Evolutionary conservation across 2,797 vertebrate genomes (phyloP), one percentile per base, ranked within the genome.

Genomic region (Tinamus major): DNA sequence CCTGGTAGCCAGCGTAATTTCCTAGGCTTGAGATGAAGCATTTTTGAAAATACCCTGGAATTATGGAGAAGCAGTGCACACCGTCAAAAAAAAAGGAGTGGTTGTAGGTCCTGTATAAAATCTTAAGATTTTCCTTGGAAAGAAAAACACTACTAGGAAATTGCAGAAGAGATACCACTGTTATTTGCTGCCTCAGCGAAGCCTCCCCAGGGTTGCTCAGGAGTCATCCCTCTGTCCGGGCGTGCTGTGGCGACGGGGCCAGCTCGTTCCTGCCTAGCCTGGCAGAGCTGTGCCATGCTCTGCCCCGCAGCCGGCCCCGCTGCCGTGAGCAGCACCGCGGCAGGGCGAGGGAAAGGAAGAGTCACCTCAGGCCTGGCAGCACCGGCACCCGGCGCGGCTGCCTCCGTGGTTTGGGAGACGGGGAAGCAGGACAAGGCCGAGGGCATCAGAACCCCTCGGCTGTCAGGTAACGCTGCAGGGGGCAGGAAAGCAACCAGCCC

Each of bases 1-100:
- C 72, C 92, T 95, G 94, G 75, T 93, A 88, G 94, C 79, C 94
- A 65, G 62, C 78, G 37, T 96, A 85, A 97, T 97, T 97, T 96
- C 76, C 94, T 94, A 79, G 92, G 49, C 86, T 92, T 92, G 37
- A 90, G 61, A 71, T 72, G 33, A 13, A 78, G 77, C 74, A 42
- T 63, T 92, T 90, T 81, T 78, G 41, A 86, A 87, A 90, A 75
- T 85, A 59, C 19, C 39, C 33, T 67, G 68, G 35, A 9, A 4
- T 87, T 61, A 18, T 80, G 41, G 24, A 62, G 55, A 69, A 82
- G 63, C 79, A 78, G 39, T 15, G 56, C 55, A 23, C 44, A 56
- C 3, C 58, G 53, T 42, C 23, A 26, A 55, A 13, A 58, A 58
- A 48, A 49, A 12, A 17, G 31, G 37, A 82, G 23, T 49, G 13